These are phyloP conservation scores for Xestia rhomboidea DNA, from an alignment of 2,888 invertebrate genomes.

Conservation along the genomic window DNA sequence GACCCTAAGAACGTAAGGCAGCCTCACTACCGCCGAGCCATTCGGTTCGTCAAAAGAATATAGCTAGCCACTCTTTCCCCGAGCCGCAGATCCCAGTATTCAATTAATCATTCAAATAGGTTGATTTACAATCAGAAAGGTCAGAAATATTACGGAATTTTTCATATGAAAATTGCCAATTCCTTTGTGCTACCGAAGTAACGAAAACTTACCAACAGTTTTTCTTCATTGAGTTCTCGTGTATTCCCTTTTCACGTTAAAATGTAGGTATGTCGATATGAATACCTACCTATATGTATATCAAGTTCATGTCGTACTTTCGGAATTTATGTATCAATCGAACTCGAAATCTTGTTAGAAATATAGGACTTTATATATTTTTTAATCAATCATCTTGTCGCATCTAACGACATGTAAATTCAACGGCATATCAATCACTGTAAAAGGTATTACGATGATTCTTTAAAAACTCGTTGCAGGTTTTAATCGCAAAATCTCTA, in stretches of 20 bases:
- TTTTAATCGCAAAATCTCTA: not conserved
- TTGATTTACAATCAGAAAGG: constrained; percentile 32
- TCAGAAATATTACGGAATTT: constrained; percentile 15
- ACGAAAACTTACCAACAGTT: not conserved
- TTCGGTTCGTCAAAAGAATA: too few species aligned
- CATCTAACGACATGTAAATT: constrained; percentile 8
- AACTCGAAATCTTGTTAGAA: too few species aligned
- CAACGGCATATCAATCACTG: constrained; percentile 16
- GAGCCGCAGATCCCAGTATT: not conserved
- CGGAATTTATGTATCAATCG: not conserved
- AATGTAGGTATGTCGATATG: not conserved
- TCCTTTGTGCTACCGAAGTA: constrained; percentile 1
- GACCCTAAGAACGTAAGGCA: too few species aligned
- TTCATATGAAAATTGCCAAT: constrained; percentile 15
- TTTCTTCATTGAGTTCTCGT: not conserved
- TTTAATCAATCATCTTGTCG: constrained; percentile 6
- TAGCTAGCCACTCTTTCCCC: not conserved
- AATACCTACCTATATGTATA: not conserved
- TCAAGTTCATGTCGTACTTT: not conserved
- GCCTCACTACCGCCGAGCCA: too few species aligned
- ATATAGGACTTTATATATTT: too few species aligned
- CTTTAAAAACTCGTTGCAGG: constrained; percentile 4
- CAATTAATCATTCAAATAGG: constrained; percentile 24
- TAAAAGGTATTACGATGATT: not conserved
- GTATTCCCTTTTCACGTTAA: not conserved